These are phyloP conservation scores for Cyclophora albipunctata DNA, from an alignment of 2,888 invertebrate species.

Conservation along the genomic window DNA sequence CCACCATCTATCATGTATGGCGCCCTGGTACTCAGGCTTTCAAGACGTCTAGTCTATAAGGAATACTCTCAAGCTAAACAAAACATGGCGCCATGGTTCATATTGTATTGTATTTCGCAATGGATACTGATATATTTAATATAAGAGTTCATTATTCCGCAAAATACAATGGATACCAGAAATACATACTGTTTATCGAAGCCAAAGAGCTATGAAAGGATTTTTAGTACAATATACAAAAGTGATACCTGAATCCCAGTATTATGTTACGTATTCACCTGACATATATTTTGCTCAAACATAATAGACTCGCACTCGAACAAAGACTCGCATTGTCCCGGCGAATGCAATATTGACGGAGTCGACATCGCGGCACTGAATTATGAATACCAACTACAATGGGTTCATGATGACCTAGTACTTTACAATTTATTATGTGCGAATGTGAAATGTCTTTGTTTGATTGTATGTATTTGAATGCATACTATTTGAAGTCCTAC, in stretches of 20 bases:
- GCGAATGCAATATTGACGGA: conserved; percentile 16
- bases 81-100: too few relatives aligned
- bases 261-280: background rate
- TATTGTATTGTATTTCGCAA: too few relatives aligned
- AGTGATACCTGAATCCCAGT: too few relatives aligned
- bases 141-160: too few relatives aligned
- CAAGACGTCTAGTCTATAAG: background rate
- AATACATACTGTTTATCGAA: too few relatives aligned
- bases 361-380: conserved; percentile 3
- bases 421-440: too few relatives aligned
- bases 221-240: too few relatives aligned
- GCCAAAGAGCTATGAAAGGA: too few relatives aligned
- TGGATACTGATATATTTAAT: too few relatives aligned
- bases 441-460: background rate
- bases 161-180: too few relatives aligned
- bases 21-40: conserved; percentile 6
- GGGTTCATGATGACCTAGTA: conserved; percentile 1
- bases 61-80: background rate
- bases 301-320: conserved; percentile 11
- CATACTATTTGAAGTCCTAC: too few relatives aligned
- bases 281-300: conserved; percentile 4
- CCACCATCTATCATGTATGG: conserved; percentile 10
- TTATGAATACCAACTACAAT: background rate
- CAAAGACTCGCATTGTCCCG: conserved; percentile 6
- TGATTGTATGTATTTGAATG: too few relatives aligned